phyloP scores from a whole-genome alignment of 2,888 invertebrate genomes.

The Drosophila niveifrons region DNA sequence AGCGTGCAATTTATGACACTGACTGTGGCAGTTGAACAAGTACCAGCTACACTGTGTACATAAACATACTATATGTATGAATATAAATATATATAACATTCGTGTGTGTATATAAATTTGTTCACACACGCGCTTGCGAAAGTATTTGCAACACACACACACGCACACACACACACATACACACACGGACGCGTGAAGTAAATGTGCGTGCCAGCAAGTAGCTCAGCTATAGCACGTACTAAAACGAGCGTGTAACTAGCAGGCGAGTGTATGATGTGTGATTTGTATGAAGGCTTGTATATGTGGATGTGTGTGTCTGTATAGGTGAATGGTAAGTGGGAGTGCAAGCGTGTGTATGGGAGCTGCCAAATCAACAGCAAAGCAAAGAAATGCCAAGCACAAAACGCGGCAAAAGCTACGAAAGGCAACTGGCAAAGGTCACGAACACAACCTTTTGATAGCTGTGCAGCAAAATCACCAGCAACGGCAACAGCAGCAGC shows the following conservation, averaged over 20 bases:
- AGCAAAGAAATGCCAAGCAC: slow-evolving; percentile 65
- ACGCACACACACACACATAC: not conserved
- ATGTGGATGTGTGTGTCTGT: slow-evolving; percentile 22
- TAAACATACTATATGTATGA: slow-evolving; percentile 14
- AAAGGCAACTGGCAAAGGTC: slow-evolving; percentile 75
- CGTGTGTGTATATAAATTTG: not conserved
- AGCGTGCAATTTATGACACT: slow-evolving; percentile 50
- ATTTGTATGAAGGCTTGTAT: slow-evolving; percentile 13
- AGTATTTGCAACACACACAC: not conserved
- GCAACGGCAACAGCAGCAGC: slow-evolving; percentile 15
- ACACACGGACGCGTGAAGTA: slow-evolving; percentile 22
- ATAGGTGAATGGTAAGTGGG: not conserved
- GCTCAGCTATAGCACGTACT: slow-evolving; percentile 73
- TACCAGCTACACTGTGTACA: slow-evolving; percentile 33
- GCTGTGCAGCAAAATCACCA: slow-evolving; percentile 42
- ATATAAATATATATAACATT: not conserved
- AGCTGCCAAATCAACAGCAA: slow-evolving; percentile 72
- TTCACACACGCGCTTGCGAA: not conserved
- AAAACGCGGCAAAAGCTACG: slow-evolving; percentile 70
- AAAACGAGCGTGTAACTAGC: slow-evolving; percentile 66
- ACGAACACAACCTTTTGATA: slow-evolving; percentile 79
- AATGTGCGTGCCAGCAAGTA: slow-evolving; percentile 74
- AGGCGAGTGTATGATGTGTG: slow-evolving; percentile 27
- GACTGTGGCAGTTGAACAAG: slow-evolving; percentile 42
- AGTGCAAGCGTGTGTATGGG: slow-evolving; percentile 3